These are phyloP conservation scores for Podarcis siculus DNA, from an alignment of 2,797 vertebrate genomes.

Conservation along the genomic window DNA sequence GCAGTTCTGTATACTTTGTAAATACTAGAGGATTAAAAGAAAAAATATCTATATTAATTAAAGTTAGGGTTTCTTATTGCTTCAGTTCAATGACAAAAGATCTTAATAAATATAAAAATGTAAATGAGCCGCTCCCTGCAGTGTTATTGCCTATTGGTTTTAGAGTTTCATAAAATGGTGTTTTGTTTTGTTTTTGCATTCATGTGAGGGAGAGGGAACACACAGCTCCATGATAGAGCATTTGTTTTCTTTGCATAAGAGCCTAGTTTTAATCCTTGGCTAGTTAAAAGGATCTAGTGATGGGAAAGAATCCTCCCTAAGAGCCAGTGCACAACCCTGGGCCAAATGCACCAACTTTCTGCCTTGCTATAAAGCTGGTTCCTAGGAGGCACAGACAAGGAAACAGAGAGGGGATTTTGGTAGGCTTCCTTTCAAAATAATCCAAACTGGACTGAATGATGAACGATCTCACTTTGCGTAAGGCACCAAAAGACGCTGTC, in stretches of 20 bases:
- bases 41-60: slow-evolving; percentile 6
- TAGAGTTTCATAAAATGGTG: background rate
- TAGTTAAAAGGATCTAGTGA: background rate
- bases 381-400: background rate
- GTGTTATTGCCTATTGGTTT: background rate
- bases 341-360: background rate
- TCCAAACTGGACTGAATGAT: background rate
- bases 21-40: slow-evolving; percentile 6
- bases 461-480: background rate
- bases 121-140: background rate
- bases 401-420: background rate
- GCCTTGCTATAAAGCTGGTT: background rate
- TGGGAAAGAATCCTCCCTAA: background rate
- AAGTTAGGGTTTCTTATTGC: slow-evolving; percentile 9
- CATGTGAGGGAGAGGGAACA: no score
- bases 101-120: slow-evolving; percentile 19
- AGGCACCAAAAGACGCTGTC: background rate
- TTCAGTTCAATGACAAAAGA: slow-evolving; percentile 17
- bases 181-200: no score
- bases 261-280: background rate
- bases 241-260: background rate
- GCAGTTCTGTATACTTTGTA: slow-evolving; percentile 18
- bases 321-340: background rate
- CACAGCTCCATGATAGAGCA: no score
- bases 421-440: background rate